Base-by-base conservation (phyloP, 2,113 vertebrate genomes). In the Eleginops maclovinus region DNA sequence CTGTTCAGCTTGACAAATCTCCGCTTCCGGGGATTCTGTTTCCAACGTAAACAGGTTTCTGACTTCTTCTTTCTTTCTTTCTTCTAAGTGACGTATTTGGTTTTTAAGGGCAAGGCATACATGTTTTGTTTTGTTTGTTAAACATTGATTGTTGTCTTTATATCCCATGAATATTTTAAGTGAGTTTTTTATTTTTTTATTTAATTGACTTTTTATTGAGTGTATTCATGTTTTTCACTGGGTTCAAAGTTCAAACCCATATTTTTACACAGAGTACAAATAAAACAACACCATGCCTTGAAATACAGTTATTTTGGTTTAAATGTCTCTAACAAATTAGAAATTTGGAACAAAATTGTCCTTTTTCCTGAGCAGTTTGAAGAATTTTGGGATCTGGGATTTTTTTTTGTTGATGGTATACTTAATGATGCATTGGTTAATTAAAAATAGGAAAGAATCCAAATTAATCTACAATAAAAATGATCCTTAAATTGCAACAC, bases 1-100 rank as follows among this genome's bases (percentile, higher is more conserved):
- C 2, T 21, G 1, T 17, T 43, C 0, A 40, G 1, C 12, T 68
- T 51, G 47, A 68, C 46, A 13, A 0, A 3, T n/a, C 7, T 59
- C 11, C 2, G 24, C n/a, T 79, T 84, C 60, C 51, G 36, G 54
- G 47, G 4, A 28, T 2, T 0, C 9, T 21, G 46, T 62, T 85
- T 86, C 70, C 73, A 31, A 31, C 31, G 31, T 31, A 31, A 31
- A 31, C 31, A 72, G 54, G 76, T 62, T 4, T 0, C 22, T 14
- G 16, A 11, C 49, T 16, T 0, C 9, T 11, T 41, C 54, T n/a
- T n/a, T n/a, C n/a, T n/a, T n/a, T n/a, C n/a, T n/a, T n/a, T n/a
- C n/a, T n/a, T n/a, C 50, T 16, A 55, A 41, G 60, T 80, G 79
- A 83, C 77, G 77, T 78, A 9, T 24, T 4, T 5, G 12, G 11